Conservation (phyloP, 2,797 vertebrate genomes). For the Sardinella longiceps region DNA sequence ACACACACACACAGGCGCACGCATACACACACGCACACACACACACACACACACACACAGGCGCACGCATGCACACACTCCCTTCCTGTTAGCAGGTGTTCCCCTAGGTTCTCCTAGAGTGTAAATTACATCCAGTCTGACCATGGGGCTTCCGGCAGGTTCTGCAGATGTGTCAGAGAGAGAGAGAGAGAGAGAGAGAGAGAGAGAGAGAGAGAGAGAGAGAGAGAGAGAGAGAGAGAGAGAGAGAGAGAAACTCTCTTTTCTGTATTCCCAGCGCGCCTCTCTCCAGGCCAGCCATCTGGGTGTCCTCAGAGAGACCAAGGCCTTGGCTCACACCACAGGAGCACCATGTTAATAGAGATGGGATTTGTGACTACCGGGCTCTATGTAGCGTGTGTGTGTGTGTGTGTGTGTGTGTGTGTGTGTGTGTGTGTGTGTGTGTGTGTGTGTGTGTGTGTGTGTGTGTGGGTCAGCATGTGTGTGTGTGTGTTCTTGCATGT, state of each 20-base stretch:
- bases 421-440: neutral
- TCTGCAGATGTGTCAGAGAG: constrained; percentile 12
- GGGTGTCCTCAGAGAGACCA: constrained; percentile 56
- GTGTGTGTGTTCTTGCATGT: neutral
- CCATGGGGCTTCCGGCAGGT: constrained; percentile 52
- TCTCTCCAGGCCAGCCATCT: constrained; percentile 57
- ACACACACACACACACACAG: neutral
- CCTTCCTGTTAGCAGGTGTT: constrained; percentile 37
- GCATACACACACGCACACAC: neutral
- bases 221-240: constrained; percentile 46
- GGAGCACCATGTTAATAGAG: constrained; percentile 49
- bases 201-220: constrained; percentile 46
- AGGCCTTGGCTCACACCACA: constrained; percentile 8
- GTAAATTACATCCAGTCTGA: constrained; percentile 77
- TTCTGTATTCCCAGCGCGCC: constrained; percentile 48
- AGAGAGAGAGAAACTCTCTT: constrained; percentile 43
- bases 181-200: constrained; percentile 48
- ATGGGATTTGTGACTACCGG: constrained; percentile 23
- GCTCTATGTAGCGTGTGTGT: neutral
- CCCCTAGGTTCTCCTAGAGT: constrained; percentile 67
- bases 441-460: constrained; percentile 7
- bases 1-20: neutral
- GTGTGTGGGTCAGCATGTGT: neutral
- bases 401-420: constrained; percentile 23
- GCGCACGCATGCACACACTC: constrained; percentile 51